phyloP scores from a whole-genome alignment of 2,888 invertebrate genomes.

The Trissoscelio sp. region DNA sequence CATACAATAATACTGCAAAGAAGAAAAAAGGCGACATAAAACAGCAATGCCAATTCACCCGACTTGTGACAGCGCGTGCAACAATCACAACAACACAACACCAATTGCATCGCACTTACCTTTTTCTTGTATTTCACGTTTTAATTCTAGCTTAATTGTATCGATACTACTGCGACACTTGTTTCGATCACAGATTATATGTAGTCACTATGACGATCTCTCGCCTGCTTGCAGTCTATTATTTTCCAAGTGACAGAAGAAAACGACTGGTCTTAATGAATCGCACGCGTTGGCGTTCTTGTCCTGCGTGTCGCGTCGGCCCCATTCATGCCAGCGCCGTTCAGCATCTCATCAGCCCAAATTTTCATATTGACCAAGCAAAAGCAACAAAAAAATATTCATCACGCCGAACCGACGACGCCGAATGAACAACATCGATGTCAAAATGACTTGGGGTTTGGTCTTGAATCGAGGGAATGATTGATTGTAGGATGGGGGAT shows the following conservation, averaged over 20 bases:
- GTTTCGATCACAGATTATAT: constrained; percentile 11
- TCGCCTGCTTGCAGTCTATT: constrained; percentile 3
- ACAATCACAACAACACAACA: neutral
- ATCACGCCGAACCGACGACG: constrained; percentile 19
- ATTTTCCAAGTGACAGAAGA: constrained; percentile 7
- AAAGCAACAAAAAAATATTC: constrained; percentile 12
- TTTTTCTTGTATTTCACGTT: neutral
- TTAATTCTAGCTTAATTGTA: constrained; percentile 2
- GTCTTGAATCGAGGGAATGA: neutral
- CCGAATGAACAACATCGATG: constrained; percentile 7
- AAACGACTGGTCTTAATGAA: neutral
- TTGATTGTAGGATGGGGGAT: neutral
- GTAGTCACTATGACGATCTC: constrained; percentile 3
- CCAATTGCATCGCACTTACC: neutral
- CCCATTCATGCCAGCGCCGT: neutral
- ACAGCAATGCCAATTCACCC: neutral
- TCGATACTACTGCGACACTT: constrained; percentile 13
- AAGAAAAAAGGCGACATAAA: constrained; percentile 5
- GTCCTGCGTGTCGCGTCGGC: neutral
- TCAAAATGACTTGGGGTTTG: neutral
- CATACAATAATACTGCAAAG: constrained; percentile 11
- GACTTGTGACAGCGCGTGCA: neutral
- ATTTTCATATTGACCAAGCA: constrained; percentile 8
- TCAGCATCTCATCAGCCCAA: neutral
- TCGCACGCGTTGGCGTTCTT: neutral